Evolutionary conservation across 2,113 vertebrate genomes (phyloP).

Genomic region (Erythrocebus patas): DNA sequence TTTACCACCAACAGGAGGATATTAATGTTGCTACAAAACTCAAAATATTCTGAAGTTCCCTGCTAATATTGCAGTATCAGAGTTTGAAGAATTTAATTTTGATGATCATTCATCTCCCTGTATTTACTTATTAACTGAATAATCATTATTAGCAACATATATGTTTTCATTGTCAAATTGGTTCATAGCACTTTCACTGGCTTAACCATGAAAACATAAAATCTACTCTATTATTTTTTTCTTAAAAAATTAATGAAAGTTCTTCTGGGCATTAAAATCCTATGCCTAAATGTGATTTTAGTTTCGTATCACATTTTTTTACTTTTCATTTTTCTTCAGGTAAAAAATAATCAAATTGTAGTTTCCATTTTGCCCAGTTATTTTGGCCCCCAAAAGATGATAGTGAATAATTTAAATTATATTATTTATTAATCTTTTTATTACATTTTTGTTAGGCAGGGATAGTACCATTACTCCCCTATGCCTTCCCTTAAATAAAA

Average conservation of each 20-base stretch:
- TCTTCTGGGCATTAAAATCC: neutral
- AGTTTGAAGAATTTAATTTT: neutral
- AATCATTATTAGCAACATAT: neutral
- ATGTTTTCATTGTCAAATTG: neutral
- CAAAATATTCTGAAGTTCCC: slow-evolving; percentile 30
- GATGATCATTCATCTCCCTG: neutral
- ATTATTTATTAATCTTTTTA: neutral
- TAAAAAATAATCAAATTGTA: neutral
- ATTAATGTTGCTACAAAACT: neutral
- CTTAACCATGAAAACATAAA: neutral
- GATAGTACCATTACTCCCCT: neutral
- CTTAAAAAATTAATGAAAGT: neutral
- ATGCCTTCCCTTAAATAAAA: slow-evolving; percentile 5
- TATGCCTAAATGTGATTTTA: neutral
- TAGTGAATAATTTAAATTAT: neutral
- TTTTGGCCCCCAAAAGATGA: neutral
- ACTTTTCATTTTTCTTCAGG: neutral
- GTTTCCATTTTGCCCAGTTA: neutral
- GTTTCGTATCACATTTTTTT: slow-evolving; percentile 11
- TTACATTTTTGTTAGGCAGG: neutral
- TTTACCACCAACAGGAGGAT: neutral
- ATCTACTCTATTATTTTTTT: neutral
- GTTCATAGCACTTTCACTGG: neutral
- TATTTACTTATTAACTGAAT: neutral
- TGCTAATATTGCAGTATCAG: neutral